Evolutionary conservation across 2,113 vertebrate species (phyloP), one percentile per base, ranked within the genome.

Genomic region (Tapirus terrestris): DNA sequence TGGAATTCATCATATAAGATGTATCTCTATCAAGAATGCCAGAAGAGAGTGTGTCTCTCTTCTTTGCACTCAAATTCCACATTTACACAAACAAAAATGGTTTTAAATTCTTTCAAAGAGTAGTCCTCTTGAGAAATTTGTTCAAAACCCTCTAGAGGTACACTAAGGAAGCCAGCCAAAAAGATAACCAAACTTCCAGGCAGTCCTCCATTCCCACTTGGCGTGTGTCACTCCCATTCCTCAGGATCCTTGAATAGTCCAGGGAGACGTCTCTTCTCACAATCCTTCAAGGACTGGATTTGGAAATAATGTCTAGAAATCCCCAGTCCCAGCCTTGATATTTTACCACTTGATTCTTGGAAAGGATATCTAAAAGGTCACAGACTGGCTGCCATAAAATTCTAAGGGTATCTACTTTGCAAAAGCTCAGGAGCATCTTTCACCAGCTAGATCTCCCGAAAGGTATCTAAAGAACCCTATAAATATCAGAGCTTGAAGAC

Each of bases 291-390:
- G 45, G 53, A 80, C 1, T 91, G 18, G 76, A 80, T 8, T 68
- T 80, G 31, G 13, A 96, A 96, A 77, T 94, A 83, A 89, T n/a
- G 39, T 31, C 48, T n/a, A 79, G 21, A 97, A 58, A 58, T 14
- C 9, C 65, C 33, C 14, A 36, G 7, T 39, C 21, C 33, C 25
- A 65, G 3, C 25, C 21, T 89, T 63, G 36, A 51, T 51, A 77
- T 20, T 73, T 51, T 33, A 65, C 8, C 6, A 81, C 17, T 89
- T 72, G 36, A 20, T 81, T 95, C 31, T 70, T 75, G 10, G 13
- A 77, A 89, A 89, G 27, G 1, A 73, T 33, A 82, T 48, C n/a
- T 68, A 56, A 73, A 73, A 92, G 10, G 16, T 21, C 16, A 48
- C 16, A 16, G 9, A 60, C 1, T 88, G n/a, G 33, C n/a, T 89